Evolutionary conservation across 1,140 invertebrate species (phyloP).

Genomic region (Metaphire vulgaris): DNA sequence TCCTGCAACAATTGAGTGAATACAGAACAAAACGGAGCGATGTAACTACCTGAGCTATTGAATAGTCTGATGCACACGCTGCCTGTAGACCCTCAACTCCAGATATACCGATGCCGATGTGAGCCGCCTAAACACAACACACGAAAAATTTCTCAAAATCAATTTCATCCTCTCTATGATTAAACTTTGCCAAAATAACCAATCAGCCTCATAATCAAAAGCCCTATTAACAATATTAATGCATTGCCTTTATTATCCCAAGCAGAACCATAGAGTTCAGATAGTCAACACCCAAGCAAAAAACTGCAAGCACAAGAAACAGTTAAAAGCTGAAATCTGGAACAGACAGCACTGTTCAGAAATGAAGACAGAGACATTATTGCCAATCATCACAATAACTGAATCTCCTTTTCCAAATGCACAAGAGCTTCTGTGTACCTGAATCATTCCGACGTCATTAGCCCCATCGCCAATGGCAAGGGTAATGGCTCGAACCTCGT

Average conservation of each 20-base stretch:
- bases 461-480: constrained; percentile 97
- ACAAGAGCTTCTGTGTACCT: constrained; percentile 56
- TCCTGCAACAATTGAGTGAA: background rate
- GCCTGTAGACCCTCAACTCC: constrained; percentile 97
- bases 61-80: constrained; percentile 94
- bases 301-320: too few species aligned
- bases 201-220: too few species aligned
- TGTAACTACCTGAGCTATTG: constrained; percentile 58
- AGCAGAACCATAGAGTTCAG: background rate
- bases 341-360: too few species aligned
- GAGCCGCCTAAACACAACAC: constrained; percentile 51
- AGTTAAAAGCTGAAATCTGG: too few species aligned
- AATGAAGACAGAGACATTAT: too few species aligned
- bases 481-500: constrained; percentile 68
- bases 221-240: background rate
- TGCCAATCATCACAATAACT: too few species aligned
- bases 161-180: too few species aligned
- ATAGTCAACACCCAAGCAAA: background rate
- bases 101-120: constrained; percentile 88
- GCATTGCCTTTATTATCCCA: background rate
- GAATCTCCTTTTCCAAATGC: too few species aligned
- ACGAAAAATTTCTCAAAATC: background rate
- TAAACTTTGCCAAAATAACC: too few species aligned
- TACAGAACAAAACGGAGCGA: background rate
- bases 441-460: constrained; percentile 99